phyloP scores from a whole-genome alignment of 2,113 vertebrate species.

The Pyxicephalus adspersus region DNA sequence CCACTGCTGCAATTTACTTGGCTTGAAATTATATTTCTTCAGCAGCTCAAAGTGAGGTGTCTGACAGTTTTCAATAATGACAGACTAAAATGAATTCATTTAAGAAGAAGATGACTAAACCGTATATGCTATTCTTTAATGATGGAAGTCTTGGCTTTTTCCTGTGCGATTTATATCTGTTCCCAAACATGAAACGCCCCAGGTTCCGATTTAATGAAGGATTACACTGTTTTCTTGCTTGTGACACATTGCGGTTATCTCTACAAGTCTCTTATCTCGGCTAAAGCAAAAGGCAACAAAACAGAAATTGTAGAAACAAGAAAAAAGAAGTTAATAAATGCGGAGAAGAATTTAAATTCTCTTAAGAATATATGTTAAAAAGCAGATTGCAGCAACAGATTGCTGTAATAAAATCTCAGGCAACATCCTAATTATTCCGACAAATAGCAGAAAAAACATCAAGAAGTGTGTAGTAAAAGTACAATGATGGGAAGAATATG shows the following conservation, averaged over 20 bases:
- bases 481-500: background rate
- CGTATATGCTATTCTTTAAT: slow-evolving; percentile 18
- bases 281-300: slow-evolving; percentile 5
- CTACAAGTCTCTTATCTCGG: slow-evolving; percentile 22
- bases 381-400: slow-evolving; percentile 6
- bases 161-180: slow-evolving; percentile 35
- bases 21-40: slow-evolving; percentile 3
- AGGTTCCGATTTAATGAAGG: slow-evolving; percentile 49
- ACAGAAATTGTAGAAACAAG: background rate
- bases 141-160: slow-evolving; percentile 5
- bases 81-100: slow-evolving; percentile 37
- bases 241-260: slow-evolving; percentile 8
- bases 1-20: slow-evolving; percentile 17
- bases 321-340: background rate
- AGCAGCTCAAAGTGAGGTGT: background rate
- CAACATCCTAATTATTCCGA: background rate
- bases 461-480: background rate
- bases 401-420: slow-evolving; percentile 5
- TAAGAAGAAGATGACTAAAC: slow-evolving; percentile 17
- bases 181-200: slow-evolving; percentile 31
- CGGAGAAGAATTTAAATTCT: background rate
- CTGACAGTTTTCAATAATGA: slow-evolving; percentile 36
- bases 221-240: slow-evolving; percentile 20
- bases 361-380: background rate
- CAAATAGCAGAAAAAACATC: background rate